Conservation (phyloP, 2,113 vertebrate genomes). For the Plectropomus leopardus region DNA sequence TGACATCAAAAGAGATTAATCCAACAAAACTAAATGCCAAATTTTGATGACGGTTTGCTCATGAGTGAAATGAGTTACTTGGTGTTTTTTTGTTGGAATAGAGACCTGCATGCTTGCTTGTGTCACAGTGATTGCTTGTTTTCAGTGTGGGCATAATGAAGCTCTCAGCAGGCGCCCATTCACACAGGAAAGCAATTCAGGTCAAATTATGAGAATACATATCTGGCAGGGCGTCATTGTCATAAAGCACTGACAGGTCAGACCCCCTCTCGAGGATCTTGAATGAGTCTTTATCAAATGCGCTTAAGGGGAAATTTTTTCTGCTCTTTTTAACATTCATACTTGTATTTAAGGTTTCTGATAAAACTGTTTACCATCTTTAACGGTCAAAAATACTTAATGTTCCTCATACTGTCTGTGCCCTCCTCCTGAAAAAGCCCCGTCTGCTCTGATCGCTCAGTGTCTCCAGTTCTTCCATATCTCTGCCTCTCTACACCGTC, state of each 20-base stretch:
- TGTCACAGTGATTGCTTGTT: conserved; percentile 4
- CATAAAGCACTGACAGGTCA: too few species aligned
- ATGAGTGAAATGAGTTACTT: not conserved
- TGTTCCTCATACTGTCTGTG: too few species aligned
- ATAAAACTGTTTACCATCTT: too few species aligned
- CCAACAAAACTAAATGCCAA: too few species aligned
- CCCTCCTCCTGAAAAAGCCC: too few species aligned
- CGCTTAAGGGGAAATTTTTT: not conserved
- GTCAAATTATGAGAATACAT: not conserved
- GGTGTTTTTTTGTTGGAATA: not conserved
- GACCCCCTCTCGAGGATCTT: not conserved
- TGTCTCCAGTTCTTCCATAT: too few species aligned
- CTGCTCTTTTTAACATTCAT: too few species aligned
- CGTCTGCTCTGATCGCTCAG: too few species aligned
- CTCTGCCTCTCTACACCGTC: too few species aligned
- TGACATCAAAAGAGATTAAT: not conserved
- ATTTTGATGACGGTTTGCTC: not conserved
- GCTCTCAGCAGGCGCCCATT: not conserved
- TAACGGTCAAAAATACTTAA: too few species aligned
- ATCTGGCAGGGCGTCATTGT: not conserved
- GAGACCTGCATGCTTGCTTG: not conserved
- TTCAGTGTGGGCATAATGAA: not conserved
- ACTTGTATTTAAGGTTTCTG: too few species aligned
- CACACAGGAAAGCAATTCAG: not conserved
- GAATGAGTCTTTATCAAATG: not conserved